These are phyloP conservation scores for Madoqua kirkii DNA, from an alignment of 2,113 vertebrate genomes.

Conservation along the genomic window DNA sequence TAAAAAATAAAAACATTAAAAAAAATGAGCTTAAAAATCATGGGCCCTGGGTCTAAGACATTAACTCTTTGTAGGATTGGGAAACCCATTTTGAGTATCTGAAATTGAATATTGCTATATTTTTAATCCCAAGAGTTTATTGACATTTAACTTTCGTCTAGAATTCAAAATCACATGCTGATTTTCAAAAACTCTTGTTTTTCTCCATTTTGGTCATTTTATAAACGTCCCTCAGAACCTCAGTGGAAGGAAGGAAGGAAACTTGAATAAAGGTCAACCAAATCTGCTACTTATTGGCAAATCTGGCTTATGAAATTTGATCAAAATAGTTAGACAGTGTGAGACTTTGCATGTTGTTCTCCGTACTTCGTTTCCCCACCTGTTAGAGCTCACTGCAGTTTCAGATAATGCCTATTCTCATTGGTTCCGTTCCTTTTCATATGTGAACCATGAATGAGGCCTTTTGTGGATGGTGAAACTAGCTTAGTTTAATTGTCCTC, in stretches of 20 bases:
- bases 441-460: not conserved
- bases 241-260: not conserved
- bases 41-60: not conserved
- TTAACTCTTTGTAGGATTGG: not conserved
- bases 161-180: not conserved
- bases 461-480: not conserved
- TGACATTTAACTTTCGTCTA: not conserved
- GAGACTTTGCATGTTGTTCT: not conserved
- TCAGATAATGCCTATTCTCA: not conserved
- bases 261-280: not conserved
- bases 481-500: not conserved
- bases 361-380: not conserved
- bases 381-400: not conserved
- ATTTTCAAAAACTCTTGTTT: not conserved
- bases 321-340: not conserved
- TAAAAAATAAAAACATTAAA: too few species aligned
- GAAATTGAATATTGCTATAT: not conserved
- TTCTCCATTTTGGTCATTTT: not conserved
- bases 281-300: not conserved
- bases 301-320: not conserved
- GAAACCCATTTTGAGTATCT: not conserved
- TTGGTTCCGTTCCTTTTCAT: not conserved
- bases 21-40: not conserved
- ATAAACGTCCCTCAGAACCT: not conserved
- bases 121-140: not conserved